Conservation (phyloP, 2,888 invertebrate genomes). For the Lepidocyrtinus sp. region DNA sequence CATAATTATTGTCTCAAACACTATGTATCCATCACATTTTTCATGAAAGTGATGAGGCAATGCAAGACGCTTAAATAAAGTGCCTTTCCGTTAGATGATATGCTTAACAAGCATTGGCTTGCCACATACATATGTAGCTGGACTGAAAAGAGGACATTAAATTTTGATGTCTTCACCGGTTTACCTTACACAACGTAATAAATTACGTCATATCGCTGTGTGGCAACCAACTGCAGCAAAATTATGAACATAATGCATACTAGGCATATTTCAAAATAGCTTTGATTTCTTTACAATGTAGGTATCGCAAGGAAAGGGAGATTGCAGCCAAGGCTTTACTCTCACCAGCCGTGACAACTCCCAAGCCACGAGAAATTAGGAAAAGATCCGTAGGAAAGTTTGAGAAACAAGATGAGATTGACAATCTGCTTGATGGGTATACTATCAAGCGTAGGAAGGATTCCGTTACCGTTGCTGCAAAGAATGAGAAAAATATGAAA, state of each 20-base stretch:
- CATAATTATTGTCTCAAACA: conserved; percentile 10
- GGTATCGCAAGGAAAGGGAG: conserved; percentile 69
- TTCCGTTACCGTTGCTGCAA: background rate
- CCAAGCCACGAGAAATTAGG: conserved; percentile 53
- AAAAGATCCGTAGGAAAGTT: conserved; percentile 12
- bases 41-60: background rate
- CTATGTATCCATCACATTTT: background rate
- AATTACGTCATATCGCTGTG: too few relatives aligned
- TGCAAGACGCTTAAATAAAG: too few relatives aligned
- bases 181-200: too few relatives aligned
- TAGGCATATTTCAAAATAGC: too few relatives aligned
- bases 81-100: too few relatives aligned
- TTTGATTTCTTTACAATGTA: conserved; percentile 30
- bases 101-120: too few relatives aligned
- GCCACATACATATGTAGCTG: too few relatives aligned
- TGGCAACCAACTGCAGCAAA: too few relatives aligned
- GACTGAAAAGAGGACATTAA: too few relatives aligned
- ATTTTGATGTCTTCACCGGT: too few relatives aligned
- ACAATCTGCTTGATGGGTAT: background rate
- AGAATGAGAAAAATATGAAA: background rate
- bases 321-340: conserved; percentile 64
- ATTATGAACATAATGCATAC: too few relatives aligned
- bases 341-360: conserved; percentile 31
- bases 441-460: background rate
- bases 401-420: background rate